These are phyloP conservation scores for Polydrusus tereticollis DNA, from an alignment of 2,888 invertebrate genomes.

Conservation along the genomic window DNA sequence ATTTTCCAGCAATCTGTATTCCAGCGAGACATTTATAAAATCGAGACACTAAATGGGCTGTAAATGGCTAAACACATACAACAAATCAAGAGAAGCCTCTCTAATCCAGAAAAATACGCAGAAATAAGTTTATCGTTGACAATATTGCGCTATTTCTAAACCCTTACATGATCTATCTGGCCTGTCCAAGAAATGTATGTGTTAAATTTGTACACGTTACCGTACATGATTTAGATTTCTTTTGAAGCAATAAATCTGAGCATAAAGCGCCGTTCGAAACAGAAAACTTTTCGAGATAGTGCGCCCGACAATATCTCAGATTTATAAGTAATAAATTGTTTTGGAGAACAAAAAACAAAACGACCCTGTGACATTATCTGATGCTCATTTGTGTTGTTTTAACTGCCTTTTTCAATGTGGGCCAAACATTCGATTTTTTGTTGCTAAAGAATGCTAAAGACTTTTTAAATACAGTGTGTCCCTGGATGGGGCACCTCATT, in stretches of 20 bases:
- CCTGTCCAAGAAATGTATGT: constrained; percentile 49
- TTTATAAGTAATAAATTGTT: constrained; percentile 48
- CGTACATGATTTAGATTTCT: constrained; percentile 48
- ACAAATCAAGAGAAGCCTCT: constrained; percentile 39
- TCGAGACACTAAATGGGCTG: constrained; percentile 9
- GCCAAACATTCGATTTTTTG: too few species aligned
- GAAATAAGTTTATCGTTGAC: constrained; percentile 51
- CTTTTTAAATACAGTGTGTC: too few species aligned
- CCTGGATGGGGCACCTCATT: too few species aligned
- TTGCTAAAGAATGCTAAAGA: too few species aligned
- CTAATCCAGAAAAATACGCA: constrained; percentile 51
- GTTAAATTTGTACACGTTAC: constrained; percentile 50
- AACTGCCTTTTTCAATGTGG: neutral
- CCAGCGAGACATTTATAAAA: neutral
- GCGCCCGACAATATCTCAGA: constrained; percentile 47
- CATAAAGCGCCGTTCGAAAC: constrained; percentile 45
- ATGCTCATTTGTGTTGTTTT: neutral
- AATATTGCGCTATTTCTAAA: constrained; percentile 51
- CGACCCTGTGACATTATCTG: constrained; percentile 23
- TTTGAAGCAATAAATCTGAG: constrained; percentile 46
- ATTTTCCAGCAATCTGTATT: neutral
- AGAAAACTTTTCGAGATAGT: constrained; percentile 48
- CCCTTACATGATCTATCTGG: constrained; percentile 50
- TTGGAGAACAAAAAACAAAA: constrained; percentile 37
- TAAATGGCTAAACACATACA: constrained; percentile 31